Evolutionary conservation across 2,888 invertebrate genomes (phyloP).

Genomic region (Trichopoda pennipes): DNA sequence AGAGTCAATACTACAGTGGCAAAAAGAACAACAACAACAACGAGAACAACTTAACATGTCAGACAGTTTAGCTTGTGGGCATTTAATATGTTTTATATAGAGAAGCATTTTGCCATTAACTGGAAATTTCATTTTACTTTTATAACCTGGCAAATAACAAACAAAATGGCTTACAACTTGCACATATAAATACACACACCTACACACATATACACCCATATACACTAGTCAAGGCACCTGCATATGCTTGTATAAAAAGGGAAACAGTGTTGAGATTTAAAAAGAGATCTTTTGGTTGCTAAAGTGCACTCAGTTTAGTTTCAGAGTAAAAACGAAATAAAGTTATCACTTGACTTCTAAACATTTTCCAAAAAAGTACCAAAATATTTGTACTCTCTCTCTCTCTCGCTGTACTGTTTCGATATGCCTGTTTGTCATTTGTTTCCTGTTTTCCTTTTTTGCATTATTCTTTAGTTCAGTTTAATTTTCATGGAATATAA

Average conservation of each 20-base stretch:
- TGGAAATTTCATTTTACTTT: constrained; percentile 66
- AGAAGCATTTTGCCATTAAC: constrained; percentile 64
- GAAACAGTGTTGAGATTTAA: background rate
- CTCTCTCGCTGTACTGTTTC: background rate
- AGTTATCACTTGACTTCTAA: background rate
- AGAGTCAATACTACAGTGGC: constrained; percentile 5
- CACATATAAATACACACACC: background rate
- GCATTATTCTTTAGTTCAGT: constrained; percentile 41
- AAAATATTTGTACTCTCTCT: too few relatives aligned
- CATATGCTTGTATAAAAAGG: background rate
- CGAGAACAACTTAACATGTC: constrained; percentile 38
- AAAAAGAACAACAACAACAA: background rate
- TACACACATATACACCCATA: background rate
- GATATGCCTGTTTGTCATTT: constrained; percentile 9
- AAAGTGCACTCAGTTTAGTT: background rate
- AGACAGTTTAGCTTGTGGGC: constrained; percentile 67
- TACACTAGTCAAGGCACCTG: too few relatives aligned
- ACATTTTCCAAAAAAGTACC: constrained; percentile 3
- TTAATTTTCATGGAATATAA: constrained; percentile 71
- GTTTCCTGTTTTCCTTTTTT: constrained; percentile 20
- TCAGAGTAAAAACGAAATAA: background rate
- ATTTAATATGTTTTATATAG: constrained; percentile 62
- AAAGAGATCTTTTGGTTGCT: background rate
- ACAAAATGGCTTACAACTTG: constrained; percentile 56
- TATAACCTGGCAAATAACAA: constrained; percentile 55